Conservation (phyloP, 2,888 invertebrate genomes). For the Agrotis ipsilon region DNA sequence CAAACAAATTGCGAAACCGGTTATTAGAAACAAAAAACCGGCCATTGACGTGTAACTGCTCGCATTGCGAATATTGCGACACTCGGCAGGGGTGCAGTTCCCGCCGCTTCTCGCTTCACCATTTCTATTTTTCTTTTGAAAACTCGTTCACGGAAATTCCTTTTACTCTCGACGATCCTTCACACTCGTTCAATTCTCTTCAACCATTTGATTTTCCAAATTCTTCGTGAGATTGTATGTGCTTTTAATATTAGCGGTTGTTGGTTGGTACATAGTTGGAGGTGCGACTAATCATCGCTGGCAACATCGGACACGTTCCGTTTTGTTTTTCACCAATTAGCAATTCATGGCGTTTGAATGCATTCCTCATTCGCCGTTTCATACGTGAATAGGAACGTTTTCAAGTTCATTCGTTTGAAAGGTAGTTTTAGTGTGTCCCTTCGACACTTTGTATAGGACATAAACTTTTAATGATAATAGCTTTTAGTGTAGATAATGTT, state of each 20-base stretch:
- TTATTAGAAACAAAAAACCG: not conserved
- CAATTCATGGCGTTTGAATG: conserved; percentile 21
- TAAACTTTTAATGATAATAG: not conserved
- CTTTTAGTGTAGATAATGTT: not conserved
- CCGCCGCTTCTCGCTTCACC: not conserved
- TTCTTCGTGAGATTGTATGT: not conserved
- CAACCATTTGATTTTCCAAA: conserved; percentile 11
- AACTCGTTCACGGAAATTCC: conserved; percentile 17
- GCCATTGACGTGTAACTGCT: not conserved
- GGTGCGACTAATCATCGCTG: conserved; percentile 5
- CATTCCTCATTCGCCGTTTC: not conserved
- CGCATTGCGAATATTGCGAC: not conserved
- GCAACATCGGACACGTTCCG: not conserved
- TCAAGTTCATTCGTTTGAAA: conserved; percentile 3
- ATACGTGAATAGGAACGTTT: conserved; percentile 17
- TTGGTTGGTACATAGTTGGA: not conserved
- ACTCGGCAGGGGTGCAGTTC: not conserved
- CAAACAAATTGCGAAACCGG: not conserved
- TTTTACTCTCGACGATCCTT: not conserved
- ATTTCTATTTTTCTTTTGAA: conserved; percentile 11
- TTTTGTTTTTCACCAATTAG: conserved; percentile 24
- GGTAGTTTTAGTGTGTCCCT: not conserved
- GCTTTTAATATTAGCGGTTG: not conserved
- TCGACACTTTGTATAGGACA: not conserved
- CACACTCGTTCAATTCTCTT: conserved; percentile 3